These are phyloP conservation scores for Podilymbus podiceps DNA, from an alignment of 2,113 vertebrate genomes.

Conservation along the genomic window DNA sequence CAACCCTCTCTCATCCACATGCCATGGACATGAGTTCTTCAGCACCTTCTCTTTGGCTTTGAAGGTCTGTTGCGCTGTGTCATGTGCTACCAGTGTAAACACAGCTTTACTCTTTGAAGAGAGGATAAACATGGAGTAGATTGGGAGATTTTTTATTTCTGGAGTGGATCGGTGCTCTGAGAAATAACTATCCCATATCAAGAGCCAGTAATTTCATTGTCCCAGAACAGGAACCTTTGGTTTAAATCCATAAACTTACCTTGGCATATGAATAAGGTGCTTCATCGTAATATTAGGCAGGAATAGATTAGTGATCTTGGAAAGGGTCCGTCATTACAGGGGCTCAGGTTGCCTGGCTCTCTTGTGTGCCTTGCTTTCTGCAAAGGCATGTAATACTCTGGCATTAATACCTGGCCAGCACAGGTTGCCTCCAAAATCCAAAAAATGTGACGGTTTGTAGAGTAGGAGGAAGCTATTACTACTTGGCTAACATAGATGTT, in stretches of 20 bases:
- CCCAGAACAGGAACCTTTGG: neutral
- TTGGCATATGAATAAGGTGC: neutral
- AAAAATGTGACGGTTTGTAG: neutral
- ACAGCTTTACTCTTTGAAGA: neutral
- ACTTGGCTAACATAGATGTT: neutral
- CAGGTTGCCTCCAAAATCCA: neutral
- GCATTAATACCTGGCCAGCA: neutral
- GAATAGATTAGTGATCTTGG: neutral
- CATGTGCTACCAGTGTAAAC: neutral
- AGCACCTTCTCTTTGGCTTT: neutral
- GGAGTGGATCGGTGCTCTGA: neutral
- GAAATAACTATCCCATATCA: neutral
- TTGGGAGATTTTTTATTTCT: neutral
- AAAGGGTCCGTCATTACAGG: neutral
- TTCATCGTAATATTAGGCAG: neutral
- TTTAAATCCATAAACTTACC: neutral
- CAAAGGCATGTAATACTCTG: neutral
- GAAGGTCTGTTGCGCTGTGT: neutral
- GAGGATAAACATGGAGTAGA: neutral
- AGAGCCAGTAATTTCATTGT: neutral
- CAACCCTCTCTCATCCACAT: fast-evolving
- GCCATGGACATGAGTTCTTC: neutral
- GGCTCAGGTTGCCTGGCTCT: neutral
- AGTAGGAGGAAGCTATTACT: neutral
- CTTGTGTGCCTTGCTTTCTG: neutral